Evolutionary conservation across 2,888 invertebrate species (phyloP), one percentile per base, ranked within the genome.

Genomic region (Cordilura impudica): DNA sequence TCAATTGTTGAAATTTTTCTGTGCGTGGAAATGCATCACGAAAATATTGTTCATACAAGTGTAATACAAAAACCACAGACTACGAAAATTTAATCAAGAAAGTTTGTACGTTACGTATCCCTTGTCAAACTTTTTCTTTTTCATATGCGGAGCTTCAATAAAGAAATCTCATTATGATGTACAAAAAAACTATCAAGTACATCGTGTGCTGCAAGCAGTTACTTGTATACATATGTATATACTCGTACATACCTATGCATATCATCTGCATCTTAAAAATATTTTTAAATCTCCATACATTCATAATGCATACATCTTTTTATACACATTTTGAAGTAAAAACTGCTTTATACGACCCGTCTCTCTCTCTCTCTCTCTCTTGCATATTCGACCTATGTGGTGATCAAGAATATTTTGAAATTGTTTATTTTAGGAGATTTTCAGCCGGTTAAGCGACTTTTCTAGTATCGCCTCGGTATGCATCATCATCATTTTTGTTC

Each of bases 401-500:
- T 45, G 73, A 49, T 58, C 51, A 19, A n/a, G 31, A 29, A 51
- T 21, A 51, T 60, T 60, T 45, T 45, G 35, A 14, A 51, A 43
- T 31, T 51, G 53, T 21, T 67, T 67, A 45, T 58, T 66, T 66
- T 56, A 14, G 51, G 14, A 66, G n/a, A 31, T 29, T 45, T 49
- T 26, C 51, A 70, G 74, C 70, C 60, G 70, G 70, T 49, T 74
- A 78, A 74, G 66, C 78, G 78, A 74, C 74, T 74, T 78, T 78
- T 70, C 61, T 74, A 66, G 65, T 58, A 16, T n/a, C 51, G 63
- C 58, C 26, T 69, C 29, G 51, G 69, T 56, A 67, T 47, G 47
- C 26, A 31, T 29, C 21, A 61, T 63, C 31, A 16, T 56, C 23
- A 10, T 47, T 19, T 72, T 56, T 56, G 26, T 60, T 58, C 6